A percentile compares a stretch with the other conserved stretches of the same genome.
Conservation (phyloP, 1,140 invertebrate genomes). For the Leptopilina clavipes region DNA sequence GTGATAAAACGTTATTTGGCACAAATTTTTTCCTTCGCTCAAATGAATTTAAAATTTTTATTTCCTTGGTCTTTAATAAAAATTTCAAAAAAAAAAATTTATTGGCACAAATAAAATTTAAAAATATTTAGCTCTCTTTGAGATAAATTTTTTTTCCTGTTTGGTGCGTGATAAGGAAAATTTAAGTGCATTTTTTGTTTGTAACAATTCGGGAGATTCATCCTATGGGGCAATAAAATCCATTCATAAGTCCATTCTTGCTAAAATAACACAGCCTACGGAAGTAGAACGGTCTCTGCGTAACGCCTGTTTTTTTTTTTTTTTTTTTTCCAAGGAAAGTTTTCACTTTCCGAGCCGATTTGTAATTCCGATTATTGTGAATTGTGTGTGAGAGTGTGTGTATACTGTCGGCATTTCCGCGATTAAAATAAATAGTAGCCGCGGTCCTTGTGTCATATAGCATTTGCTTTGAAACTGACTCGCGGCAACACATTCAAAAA, state of each 20-base stretch:
- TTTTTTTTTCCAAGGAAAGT: constrained; percentile 13
- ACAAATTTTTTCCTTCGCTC: no score
- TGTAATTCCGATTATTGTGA: constrained; percentile 17
- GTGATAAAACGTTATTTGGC: no score
- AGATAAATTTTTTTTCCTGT: no score
- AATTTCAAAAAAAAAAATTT: no score
- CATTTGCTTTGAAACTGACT: not conserved
- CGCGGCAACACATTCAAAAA: constrained; percentile 4
- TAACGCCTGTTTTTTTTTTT: no score
- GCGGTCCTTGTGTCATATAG: not conserved
- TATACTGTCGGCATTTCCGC: constrained; percentile 13
- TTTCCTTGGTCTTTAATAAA: no score
- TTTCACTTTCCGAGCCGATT: constrained; percentile 29
- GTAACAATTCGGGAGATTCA: not conserved
- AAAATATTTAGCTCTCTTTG: no score
- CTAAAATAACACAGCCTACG: constrained; percentile 1
- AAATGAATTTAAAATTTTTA: no score
- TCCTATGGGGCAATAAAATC: not conserved
- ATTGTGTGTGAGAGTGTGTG: not conserved
- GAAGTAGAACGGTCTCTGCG: constrained; percentile 23
- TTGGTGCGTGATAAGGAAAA: not conserved
- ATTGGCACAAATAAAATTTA: no score
- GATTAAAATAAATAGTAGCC: not conserved
- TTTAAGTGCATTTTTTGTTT: constrained; percentile 7
- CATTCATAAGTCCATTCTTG: constrained; percentile 1